A percentile compares a stretch with the other conserved stretches of the same genome.
Evolutionary conservation across 2,113 vertebrate genomes (phyloP).

Genomic region (Colius striatus): DNA sequence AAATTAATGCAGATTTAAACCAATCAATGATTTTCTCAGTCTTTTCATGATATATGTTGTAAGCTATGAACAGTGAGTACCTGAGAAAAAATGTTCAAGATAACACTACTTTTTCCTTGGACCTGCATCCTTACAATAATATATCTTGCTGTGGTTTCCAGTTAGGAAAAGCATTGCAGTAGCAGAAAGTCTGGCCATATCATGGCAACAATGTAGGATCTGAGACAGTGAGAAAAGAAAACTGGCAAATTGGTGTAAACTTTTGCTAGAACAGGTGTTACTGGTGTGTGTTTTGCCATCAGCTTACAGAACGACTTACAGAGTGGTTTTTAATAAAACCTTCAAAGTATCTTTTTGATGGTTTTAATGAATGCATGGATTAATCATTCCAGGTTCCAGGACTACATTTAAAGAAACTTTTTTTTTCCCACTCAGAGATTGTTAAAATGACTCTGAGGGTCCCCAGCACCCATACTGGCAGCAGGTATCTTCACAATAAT

Average conservation of each 20-base stretch:
- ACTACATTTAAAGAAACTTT: background rate
- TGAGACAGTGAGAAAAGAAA: background rate
- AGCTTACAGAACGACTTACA: background rate
- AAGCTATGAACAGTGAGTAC: background rate
- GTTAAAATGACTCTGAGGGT: background rate
- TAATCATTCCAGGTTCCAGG: background rate
- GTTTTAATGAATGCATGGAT: background rate
- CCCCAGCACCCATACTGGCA: background rate
- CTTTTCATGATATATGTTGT: background rate
- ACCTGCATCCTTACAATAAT: background rate
- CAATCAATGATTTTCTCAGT: conserved; percentile 32
- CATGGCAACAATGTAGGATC: background rate
- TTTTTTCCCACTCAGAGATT: background rate
- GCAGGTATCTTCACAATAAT: background rate
- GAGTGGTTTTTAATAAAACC: background rate
- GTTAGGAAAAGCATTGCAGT: background rate
- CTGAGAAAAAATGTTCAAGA: background rate
- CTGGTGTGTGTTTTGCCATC: background rate
- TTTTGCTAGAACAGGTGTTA: background rate
- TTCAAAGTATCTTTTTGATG: background rate
- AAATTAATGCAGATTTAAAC: conserved; percentile 47
- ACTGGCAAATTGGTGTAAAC: background rate
- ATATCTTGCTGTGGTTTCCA: background rate
- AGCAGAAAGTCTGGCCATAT: background rate
- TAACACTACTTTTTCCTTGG: background rate